Conservation (phyloP, 2,113 vertebrate species). For the Lasiurus borealis region DNA sequence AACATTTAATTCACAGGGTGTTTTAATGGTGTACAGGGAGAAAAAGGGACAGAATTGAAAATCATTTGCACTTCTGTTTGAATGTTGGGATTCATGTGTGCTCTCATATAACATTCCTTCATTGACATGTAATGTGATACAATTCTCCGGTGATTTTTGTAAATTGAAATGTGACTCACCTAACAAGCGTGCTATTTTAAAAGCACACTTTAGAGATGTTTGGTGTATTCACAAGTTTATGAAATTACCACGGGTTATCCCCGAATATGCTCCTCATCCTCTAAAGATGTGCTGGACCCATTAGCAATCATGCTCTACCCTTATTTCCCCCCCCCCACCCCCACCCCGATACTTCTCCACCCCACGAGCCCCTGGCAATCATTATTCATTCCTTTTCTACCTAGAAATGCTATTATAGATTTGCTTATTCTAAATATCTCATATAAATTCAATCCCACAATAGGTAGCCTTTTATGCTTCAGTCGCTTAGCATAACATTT, state of each 20-base stretch:
- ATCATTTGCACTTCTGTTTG: background rate
- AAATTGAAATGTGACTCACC: background rate
- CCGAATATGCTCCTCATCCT: background rate
- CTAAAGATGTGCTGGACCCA: too few species aligned
- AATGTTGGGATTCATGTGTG: background rate
- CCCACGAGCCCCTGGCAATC: background rate
- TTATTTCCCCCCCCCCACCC: too few species aligned
- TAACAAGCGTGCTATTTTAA: background rate
- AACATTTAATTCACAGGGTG: background rate
- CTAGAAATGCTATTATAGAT: background rate
- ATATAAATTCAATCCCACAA: background rate
- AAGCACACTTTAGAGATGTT: background rate
- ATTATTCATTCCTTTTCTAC: background rate
- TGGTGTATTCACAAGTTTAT: background rate
- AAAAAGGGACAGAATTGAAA: background rate
- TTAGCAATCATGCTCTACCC: background rate
- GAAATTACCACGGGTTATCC: background rate
- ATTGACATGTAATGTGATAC: background rate
- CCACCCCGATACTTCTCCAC: too few species aligned
- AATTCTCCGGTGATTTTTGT: background rate
- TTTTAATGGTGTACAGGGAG: background rate
- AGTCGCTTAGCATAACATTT: background rate
- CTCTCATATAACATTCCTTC: background rate
- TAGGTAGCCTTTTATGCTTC: background rate
- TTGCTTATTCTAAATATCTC: background rate